Percentiles rank a stretch among this genome's conserved stretches.
Evolutionary conservation across 2,113 vertebrate genomes (phyloP).

Genomic region (Trematocara macrostoma): DNA sequence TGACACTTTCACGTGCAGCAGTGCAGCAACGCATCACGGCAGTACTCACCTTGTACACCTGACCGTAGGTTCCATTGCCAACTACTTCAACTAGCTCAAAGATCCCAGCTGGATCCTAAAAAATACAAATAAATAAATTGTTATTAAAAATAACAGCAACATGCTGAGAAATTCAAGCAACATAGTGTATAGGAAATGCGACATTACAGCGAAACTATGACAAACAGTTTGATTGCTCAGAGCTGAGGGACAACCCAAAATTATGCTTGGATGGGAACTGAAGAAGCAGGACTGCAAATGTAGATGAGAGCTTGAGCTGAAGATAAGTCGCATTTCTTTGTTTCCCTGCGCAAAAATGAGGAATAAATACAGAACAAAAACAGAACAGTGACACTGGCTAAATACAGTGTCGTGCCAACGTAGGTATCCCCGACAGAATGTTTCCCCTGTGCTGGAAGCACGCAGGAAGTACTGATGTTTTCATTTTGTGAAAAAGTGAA

Average conservation of each 20-base stretch:
- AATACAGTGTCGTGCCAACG: background rate
- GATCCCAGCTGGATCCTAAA: conserved; percentile 87
- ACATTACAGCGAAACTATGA: background rate
- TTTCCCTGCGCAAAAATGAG: background rate
- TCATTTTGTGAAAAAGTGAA: too few relatives aligned
- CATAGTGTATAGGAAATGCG: background rate
- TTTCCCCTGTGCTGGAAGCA: too few relatives aligned
- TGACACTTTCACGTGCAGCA: background rate
- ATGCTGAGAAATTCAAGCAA: background rate
- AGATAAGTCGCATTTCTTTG: background rate
- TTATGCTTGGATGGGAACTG: background rate
- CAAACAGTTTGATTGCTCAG: background rate
- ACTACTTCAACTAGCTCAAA: conserved; percentile 89
- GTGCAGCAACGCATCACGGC: background rate
- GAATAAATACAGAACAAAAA: background rate
- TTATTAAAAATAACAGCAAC: background rate
- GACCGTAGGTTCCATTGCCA: conserved; percentile 78
- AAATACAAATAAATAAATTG: background rate
- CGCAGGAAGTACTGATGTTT: too few relatives aligned
- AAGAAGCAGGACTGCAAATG: background rate
- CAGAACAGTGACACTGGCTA: background rate
- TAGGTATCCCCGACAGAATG: too few relatives aligned
- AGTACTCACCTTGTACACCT: conserved; percentile 85
- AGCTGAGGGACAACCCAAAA: background rate
- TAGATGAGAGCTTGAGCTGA: background rate